These are phyloP conservation scores for Phymorhynchus buccinoides DNA, from an alignment of 1,140 invertebrate species.

Conservation along the genomic window DNA sequence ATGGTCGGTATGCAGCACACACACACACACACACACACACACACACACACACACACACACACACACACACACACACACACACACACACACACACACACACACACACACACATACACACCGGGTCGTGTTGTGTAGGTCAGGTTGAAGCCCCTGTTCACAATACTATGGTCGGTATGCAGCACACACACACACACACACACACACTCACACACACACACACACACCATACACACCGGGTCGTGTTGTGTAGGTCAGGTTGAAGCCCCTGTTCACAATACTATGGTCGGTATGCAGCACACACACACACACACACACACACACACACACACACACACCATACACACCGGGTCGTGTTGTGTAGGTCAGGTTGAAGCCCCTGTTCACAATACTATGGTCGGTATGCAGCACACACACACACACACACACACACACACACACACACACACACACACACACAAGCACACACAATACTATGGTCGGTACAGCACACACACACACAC, in stretches of 20 bases:
- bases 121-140: too few species aligned
- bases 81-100: background rate
- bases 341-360: too few species aligned
- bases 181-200: too few species aligned
- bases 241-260: constrained; percentile 89
- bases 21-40: background rate
- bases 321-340: background rate
- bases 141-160: background rate
- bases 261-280: constrained; percentile 90
- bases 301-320: background rate
- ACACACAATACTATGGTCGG: too few species aligned
- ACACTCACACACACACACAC: too few species aligned
- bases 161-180: background rate
- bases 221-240: constrained; percentile 51
- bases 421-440: too few species aligned
- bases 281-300: constrained; percentile 91
- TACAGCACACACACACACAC: background rate
- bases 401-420: too few species aligned
- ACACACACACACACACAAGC: too few species aligned
- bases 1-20: constrained; percentile 92
- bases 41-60: background rate
- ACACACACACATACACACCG: too few species aligned
- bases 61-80: background rate
- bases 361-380: background rate
- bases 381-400: background rate